phyloP scores from a whole-genome alignment of 2,888 invertebrate species.

The Drosophila subquinaria region DNA sequence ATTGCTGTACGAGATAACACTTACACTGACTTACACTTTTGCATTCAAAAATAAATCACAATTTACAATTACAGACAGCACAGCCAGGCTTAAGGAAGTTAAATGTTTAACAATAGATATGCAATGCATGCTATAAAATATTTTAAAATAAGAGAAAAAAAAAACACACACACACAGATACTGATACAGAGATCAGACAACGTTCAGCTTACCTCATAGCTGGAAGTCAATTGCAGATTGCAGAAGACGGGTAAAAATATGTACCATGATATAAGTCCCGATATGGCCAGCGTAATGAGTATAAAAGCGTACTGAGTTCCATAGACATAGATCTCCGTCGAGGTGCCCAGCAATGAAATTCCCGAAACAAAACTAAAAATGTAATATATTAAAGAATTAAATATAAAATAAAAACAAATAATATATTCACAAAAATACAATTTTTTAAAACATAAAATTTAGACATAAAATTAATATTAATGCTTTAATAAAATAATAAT shows the following conservation, averaged over 20 bases:
- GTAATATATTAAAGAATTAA: background rate
- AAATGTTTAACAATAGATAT: slow-evolving; percentile 13
- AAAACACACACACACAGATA: background rate
- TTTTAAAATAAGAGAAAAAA: background rate
- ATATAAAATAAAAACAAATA: background rate
- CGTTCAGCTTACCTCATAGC: slow-evolving; percentile 88
- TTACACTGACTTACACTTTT: slow-evolving; percentile 39
- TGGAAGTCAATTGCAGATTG: slow-evolving; percentile 90
- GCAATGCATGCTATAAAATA: slow-evolving; percentile 19
- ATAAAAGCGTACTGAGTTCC: slow-evolving; percentile 91
- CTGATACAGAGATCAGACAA: slow-evolving; percentile 25
- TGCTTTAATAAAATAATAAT: too few species aligned
- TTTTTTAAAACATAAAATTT: too few species aligned
- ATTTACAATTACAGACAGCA: slow-evolving; percentile 11
- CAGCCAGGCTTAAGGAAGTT: background rate
- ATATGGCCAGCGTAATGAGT: slow-evolving; percentile 79
- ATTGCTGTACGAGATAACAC: background rate
- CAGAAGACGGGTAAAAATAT: slow-evolving; percentile 91
- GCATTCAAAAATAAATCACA: slow-evolving; percentile 34
- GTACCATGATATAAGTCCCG: slow-evolving; percentile 87
- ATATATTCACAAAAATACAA: background rate
- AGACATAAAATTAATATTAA: too few species aligned
- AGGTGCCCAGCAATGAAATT: slow-evolving; percentile 91
- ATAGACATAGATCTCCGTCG: slow-evolving; percentile 92
- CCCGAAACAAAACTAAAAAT: slow-evolving; percentile 89